These are phyloP conservation scores for Eupithecia dodoneata DNA, from an alignment of 2,888 invertebrate genomes.

Conservation along the genomic window DNA sequence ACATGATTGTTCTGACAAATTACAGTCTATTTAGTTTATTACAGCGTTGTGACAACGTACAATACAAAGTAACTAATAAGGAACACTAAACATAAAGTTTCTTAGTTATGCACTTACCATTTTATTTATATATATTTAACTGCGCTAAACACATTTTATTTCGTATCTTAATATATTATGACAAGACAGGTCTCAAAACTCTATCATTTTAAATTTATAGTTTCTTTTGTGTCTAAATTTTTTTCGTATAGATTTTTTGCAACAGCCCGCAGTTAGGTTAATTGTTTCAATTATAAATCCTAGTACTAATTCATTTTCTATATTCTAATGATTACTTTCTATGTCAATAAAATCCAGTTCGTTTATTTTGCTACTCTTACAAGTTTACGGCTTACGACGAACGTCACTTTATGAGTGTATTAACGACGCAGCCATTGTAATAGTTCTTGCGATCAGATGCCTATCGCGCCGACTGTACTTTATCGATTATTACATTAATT, in stretches of 20 bases:
- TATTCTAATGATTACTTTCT: too few species aligned
- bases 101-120: not conserved
- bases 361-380: constrained; percentile 47
- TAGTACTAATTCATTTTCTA: too few species aligned
- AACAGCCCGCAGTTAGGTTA: not conserved
- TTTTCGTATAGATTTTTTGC: too few species aligned
- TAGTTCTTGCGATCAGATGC: constrained; percentile 49
- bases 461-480: constrained; percentile 47
- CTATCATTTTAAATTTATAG: not conserved
- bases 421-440: constrained; percentile 58
- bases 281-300: not conserved
- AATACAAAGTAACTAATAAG: not conserved
- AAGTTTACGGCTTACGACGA: constrained; percentile 55
- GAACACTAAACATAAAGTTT: not conserved
- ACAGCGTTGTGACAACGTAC: not conserved
- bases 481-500: constrained; percentile 25
- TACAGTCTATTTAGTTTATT: not conserved
- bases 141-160: not conserved
- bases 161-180: not conserved
- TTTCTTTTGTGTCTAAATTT: too few species aligned
- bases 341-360: not conserved
- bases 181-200: too few species aligned
- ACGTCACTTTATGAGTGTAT: constrained; percentile 60
- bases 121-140: not conserved
- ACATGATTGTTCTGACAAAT: not conserved